These are phyloP conservation scores for Palythoa heliodiscus DNA, from an alignment of 92 coral and sea anemone genomes.

Conservation along the genomic window DNA sequence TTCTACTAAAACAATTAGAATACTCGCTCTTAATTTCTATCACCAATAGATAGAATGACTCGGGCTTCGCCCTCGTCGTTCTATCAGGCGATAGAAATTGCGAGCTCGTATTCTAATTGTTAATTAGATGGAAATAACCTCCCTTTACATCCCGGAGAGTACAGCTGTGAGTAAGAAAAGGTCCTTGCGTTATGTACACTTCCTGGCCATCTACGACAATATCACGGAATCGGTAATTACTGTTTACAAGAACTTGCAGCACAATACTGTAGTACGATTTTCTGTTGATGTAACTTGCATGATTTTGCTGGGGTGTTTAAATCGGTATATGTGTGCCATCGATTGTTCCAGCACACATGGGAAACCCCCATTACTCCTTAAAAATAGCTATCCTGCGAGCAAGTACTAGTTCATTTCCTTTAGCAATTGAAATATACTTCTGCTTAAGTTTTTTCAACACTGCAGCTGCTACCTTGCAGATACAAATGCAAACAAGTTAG, in stretches of 20 bases:
- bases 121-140: conserved; percentile 37
- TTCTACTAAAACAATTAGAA: no score
- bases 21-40: no score
- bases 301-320: not conserved
- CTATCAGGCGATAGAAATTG: no score
- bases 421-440: conserved; percentile 43
- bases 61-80: no score
- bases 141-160: conserved; percentile 29
- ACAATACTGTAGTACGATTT: conserved; percentile 13
- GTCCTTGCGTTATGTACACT: conserved; percentile 43
- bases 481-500: no score
- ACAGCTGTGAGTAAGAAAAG: conserved; percentile 21
- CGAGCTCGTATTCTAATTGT: no score
- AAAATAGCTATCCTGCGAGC: not conserved
- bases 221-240: conserved; percentile 45
- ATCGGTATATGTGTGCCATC: conserved; percentile 17
- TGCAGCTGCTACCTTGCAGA: conserved; percentile 8
- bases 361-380: conserved; percentile 13
- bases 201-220: conserved; percentile 43
- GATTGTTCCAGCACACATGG: conserved; percentile 3
- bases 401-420: conserved; percentile 10
- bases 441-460: conserved; percentile 26
- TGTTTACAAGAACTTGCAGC: conserved; percentile 31
- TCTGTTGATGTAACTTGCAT: not conserved
- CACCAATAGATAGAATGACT: no score